Base-by-base conservation (phyloP, 2,113 vertebrate genomes). In the Gambusia affinis region DNA sequence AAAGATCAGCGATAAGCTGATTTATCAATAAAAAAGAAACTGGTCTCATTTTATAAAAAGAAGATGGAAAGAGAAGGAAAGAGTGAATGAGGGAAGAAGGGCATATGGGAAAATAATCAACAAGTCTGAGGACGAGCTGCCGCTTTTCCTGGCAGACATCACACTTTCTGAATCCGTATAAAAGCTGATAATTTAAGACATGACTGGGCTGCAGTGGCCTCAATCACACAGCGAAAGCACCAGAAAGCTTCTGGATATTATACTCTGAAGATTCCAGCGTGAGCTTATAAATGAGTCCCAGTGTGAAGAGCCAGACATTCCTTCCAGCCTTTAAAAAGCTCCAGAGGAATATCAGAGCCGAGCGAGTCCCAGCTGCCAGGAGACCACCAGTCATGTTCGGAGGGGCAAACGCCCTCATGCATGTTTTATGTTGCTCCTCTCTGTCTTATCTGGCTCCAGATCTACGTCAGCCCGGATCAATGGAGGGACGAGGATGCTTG, bases 251-350 rank as follows among this genome's bases (percentile, higher is more conserved):
- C 44, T 37, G 47, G 27, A 67, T 65, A 31, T 4, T 1, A 15
- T 10, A 66, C 11, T 63, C 73, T 71, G 61, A 3, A 2, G 68
- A 19, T 70, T 85, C 73, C 79, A 73, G 67, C 42, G 75, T 47
- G 24, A 69, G 78, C 83, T 77, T 68, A 87, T 89, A 83, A 89
- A 87, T 86, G 71, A 65, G 79, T 67, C 65, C 67, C 33, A 73
- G 86, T 86, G 72, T 54, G 84, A 82, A 12, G 76, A 60, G 76
- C 78, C 79, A 12, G 80, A 35, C 80, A 76, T 90, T 88, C 88
- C 86, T 86, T 27, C 80, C 73, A 37, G 76, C 70, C 87, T 87
- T 91, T 87, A 91, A 91, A 89, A 87, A 89, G 87, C 85, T 86
- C 72, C 80, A 35, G 79, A 71, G 81, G 71, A 83, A 86, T 70